These are phyloP conservation scores for Tinea trinotella DNA, from an alignment of 2,888 invertebrate species.

Conservation along the genomic window DNA sequence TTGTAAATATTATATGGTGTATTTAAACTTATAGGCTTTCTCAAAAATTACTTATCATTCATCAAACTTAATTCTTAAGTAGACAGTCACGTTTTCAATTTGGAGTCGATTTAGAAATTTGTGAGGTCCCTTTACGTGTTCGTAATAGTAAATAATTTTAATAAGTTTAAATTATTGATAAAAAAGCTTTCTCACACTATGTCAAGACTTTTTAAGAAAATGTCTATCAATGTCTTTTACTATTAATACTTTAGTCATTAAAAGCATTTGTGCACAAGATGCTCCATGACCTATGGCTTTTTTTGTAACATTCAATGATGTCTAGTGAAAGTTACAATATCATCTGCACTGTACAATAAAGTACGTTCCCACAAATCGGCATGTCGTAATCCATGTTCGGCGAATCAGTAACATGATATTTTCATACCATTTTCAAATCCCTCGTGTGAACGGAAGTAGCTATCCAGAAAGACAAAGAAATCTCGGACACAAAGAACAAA, in stretches of 20 bases:
- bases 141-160: no score
- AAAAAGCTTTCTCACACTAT: not conserved
- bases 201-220: not conserved
- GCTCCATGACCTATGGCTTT: slow-evolving; percentile 6
- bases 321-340: not conserved
- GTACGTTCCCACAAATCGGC: not conserved
- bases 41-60: not conserved
- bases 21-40: not conserved
- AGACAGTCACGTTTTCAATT: not conserved
- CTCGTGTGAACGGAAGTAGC: not conserved
- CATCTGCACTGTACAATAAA: not conserved
- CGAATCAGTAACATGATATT: slow-evolving; percentile 1
- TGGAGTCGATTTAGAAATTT: not conserved
- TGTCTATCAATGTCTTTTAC: no score
- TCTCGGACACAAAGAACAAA: not conserved
- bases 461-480: not conserved
- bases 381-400: not conserved
- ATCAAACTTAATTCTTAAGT: not conserved
- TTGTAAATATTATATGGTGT: not conserved
- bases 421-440: not conserved
- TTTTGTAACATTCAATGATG: not conserved
- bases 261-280: not conserved
- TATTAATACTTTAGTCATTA: not conserved
- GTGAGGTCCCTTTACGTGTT: no score
- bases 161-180: not conserved